Conservation (phyloP, 64 coral and sea anemone genomes). For the Dendrophyllia cribrosa region DNA sequence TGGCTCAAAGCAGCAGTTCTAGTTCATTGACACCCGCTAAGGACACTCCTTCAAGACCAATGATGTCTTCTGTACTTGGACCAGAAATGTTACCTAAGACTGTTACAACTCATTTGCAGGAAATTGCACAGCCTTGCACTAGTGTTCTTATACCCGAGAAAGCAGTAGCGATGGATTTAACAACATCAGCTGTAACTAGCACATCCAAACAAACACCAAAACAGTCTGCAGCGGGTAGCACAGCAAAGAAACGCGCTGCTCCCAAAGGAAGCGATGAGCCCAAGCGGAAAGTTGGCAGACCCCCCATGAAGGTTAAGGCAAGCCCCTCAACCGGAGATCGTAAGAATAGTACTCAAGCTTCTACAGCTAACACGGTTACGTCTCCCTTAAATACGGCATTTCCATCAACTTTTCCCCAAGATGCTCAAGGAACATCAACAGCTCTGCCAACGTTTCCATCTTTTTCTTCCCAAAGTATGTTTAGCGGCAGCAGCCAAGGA, state of each 20-base stretch:
- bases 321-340: not conserved
- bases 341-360: conserved; percentile 22
- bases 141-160: conserved; percentile 26
- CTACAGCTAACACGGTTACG: conserved; percentile 15
- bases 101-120: conserved; percentile 25
- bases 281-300: conserved; percentile 91
- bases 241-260: conserved; percentile 72
- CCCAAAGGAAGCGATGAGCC: conserved; percentile 79
- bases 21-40: conserved; percentile 16
- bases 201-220: conserved; percentile 11
- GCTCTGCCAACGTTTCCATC: not conserved
- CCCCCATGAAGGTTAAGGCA: conserved; percentile 49
- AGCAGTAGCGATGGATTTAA: conserved; percentile 16
- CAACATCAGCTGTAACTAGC: not conserved
- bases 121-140: not conserved
- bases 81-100: conserved; percentile 26
- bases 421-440: not conserved
- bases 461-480: not conserved
- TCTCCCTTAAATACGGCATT: conserved; percentile 51
- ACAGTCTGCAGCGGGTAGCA: not conserved
- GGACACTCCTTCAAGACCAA: not conserved
- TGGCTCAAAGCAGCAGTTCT: conserved; percentile 28
- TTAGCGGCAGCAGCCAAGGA: conserved; percentile 11
- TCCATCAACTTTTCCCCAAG: conserved; percentile 29
- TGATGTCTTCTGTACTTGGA: not conserved